Percentiles rank a stretch among this genome's conserved stretches.
These are phyloP conservation scores for Amphiura filiformis DNA, from an alignment of 35 echinoderm and acorn worm genomes.

Conservation along the genomic window DNA sequence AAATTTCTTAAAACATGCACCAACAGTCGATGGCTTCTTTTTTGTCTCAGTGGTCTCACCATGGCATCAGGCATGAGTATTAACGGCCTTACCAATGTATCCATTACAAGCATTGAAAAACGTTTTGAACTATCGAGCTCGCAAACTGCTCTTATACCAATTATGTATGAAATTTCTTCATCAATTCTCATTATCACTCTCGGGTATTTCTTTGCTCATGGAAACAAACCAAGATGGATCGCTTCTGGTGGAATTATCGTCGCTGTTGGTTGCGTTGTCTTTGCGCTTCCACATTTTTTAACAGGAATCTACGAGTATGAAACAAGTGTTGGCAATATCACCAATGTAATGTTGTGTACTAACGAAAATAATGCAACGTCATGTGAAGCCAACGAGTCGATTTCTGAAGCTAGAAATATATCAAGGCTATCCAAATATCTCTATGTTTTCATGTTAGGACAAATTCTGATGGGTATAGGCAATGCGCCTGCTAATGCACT, in stretches of 20 bases:
- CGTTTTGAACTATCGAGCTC: constrained; percentile 14
- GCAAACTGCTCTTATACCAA: constrained; percentile 13
- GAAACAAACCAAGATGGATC: not conserved
- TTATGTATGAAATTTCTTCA: constrained; percentile 2
- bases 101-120: constrained; percentile 16
- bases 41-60: not conserved
- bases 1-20: not conserved
- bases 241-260: not conserved
- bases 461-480: too few relatives aligned
- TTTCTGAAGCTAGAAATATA: too few relatives aligned
- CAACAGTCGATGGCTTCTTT: constrained; percentile 25
- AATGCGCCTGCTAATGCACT: too few relatives aligned
- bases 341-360: too few relatives aligned
- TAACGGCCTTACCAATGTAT: constrained; percentile 18
- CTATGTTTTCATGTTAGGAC: too few relatives aligned
- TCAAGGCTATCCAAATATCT: too few relatives aligned
- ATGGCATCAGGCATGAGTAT: constrained; percentile 9
- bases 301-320: too few relatives aligned
- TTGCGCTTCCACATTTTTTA: constrained; percentile 16
- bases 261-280: constrained; percentile 4
- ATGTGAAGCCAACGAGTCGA: too few relatives aligned
- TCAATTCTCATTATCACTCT: constrained; percentile 1
- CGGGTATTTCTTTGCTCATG: not conserved
- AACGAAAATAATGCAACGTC: too few relatives aligned
- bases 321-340: not conserved